Evolutionary conservation across 2,797 vertebrate species (phyloP).

Genomic region (Gymnopithys bicolor): DNA sequence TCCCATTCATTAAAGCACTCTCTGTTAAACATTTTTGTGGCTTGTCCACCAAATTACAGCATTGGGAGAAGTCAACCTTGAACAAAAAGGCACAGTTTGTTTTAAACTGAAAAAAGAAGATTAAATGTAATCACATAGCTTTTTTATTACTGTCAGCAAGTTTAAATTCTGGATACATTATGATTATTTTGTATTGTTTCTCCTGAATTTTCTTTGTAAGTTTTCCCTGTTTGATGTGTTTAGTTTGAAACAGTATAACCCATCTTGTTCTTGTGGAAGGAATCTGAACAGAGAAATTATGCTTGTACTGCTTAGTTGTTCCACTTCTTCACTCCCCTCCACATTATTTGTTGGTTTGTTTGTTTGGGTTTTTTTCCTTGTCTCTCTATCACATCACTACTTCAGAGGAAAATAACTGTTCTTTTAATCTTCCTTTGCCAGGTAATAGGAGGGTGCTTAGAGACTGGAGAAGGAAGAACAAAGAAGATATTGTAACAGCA

Average conservation of each 20-base stretch:
- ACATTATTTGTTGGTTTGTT: neutral
- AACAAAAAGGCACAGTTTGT: neutral
- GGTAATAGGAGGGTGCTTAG: neutral
- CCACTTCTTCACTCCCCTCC: neutral
- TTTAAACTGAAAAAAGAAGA: neutral
- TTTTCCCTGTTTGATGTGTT: neutral
- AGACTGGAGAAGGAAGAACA: neutral
- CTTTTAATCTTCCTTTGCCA: neutral
- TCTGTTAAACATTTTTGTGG: neutral
- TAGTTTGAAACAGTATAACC: neutral
- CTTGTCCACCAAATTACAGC: neutral
- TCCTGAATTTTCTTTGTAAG: neutral
- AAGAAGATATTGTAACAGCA: neutral
- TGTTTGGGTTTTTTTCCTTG: neutral
- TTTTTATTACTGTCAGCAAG: neutral
- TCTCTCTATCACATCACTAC: neutral
- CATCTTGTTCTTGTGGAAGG: neutral
- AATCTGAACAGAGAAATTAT: neutral
- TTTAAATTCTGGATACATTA: neutral
- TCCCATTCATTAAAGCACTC: neutral
- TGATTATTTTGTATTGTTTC: neutral
- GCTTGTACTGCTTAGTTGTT: neutral
- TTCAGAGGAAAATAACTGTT: conserved; percentile 37
- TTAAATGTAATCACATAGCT: neutral
- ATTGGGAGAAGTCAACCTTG: neutral